Conservation (phyloP, 2,888 invertebrate genomes). For the Plagodis dolabraria region DNA sequence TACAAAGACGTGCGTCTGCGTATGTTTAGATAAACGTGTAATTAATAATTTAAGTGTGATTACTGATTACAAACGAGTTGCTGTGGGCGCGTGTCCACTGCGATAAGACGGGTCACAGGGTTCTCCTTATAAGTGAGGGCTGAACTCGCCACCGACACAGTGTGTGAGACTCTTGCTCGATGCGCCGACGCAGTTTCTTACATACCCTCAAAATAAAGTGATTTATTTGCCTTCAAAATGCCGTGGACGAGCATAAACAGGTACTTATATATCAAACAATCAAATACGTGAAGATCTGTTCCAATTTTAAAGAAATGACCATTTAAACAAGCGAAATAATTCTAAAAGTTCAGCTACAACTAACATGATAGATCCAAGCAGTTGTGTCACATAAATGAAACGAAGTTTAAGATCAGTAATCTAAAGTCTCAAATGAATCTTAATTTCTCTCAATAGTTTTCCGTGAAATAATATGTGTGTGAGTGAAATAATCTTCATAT, state of each 20-base stretch:
- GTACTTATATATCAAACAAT: conserved; percentile 43
- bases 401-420: neutral
- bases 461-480: conserved; percentile 4
- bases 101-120: conserved; percentile 75
- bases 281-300: too few relatives aligned
- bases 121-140: conserved; percentile 66
- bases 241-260: conserved; percentile 82
- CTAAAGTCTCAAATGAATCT: conserved; percentile 7
- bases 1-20: too few relatives aligned
- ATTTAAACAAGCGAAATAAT: too few relatives aligned
- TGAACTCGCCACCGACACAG: conserved; percentile 53
- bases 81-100: conserved; percentile 69
- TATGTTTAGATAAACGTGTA: conserved; percentile 21
- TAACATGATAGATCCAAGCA: too few relatives aligned
- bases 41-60: conserved; percentile 33
- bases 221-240: conserved; percentile 58
- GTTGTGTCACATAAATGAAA: too few relatives aligned
- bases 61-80: conserved; percentile 45
- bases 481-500: conserved; percentile 4
- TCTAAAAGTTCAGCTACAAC: too few relatives aligned
- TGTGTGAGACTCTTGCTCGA: conserved; percentile 54
- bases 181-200: conserved; percentile 72
- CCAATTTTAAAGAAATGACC: too few relatives aligned
- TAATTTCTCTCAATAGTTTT: conserved; percentile 1
- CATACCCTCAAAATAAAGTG: conserved; percentile 78